Evolutionary conservation across 2,888 invertebrate genomes (phyloP), one percentile per base, ranked within the genome.

Genomic region (Pachydiplax longipennis): DNA sequence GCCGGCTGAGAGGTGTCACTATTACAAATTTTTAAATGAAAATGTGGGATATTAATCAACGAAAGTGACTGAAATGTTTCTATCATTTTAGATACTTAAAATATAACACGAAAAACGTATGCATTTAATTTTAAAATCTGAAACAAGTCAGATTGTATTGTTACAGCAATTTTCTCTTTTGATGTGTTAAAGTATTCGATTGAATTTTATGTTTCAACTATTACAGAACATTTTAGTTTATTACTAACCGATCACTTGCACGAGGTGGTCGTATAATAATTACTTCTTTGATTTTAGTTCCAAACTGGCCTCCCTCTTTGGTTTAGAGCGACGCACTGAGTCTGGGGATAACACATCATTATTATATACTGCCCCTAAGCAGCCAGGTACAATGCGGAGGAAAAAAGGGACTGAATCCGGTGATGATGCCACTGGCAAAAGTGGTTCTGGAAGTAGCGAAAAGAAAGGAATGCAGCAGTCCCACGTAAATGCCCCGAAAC

Each of bases 351-450:
- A 92, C 90, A 48, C 91, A 53, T 91, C 92, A 13, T 80, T 92
- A 22, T 92, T 91, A n/a, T 92, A 92, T 80, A 91, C 92, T 22
- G 91, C 92, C 18, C 92, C 92, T 0, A 92, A 92, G 87, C 92
- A 92, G 58, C 92, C 92, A 22, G 92, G 91, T 44, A 92, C 91
- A 18, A 81, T 82, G 58, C 25, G 31, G 40, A 91, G 35, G 58
- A 90, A 90, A 73, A 73, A 53, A 90, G 90, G 61, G 22, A 58
- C 53, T 65, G 87, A 87, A 37, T 87, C 87, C 8, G 65, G 58
- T n/a, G 87, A 87, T 37, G 87, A 87, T 22, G 5, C 87, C 58
- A 61, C 37, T 22, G 87, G 87, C 31, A 87, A 87, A 37, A 40
- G 87, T 87, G 87, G 87, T 2, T 22, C 61, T 40, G 61, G 61